Evolutionary conservation across 2,888 invertebrate species (phyloP).

Genomic region (Galeruca laticollis): DNA sequence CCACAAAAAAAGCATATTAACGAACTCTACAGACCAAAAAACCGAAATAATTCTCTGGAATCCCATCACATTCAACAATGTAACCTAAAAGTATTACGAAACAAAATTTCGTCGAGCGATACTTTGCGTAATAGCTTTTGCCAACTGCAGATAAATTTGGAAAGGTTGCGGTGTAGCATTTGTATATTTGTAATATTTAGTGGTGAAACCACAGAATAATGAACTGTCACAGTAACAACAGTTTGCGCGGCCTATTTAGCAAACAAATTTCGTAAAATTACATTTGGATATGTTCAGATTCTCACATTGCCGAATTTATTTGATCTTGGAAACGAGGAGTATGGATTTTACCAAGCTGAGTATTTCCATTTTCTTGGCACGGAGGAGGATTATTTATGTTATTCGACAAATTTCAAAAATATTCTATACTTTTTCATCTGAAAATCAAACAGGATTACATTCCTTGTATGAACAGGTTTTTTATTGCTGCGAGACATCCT

Average conservation of each 20-base stretch:
- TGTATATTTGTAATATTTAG: conserved; percentile 30
- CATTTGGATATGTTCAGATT: not conserved
- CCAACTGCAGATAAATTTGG: conserved; percentile 29
- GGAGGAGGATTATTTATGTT: no score
- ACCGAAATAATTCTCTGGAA: not conserved
- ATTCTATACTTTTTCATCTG: no score
- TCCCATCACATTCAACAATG: not conserved
- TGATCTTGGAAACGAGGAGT: conserved; percentile 5
- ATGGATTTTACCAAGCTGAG: no score
- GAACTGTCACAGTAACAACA: conserved; percentile 30
- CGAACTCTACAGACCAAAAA: no score
- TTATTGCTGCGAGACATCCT: no score
- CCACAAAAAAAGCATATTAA: no score
- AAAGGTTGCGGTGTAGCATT: conserved; percentile 34
- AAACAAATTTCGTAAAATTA: conserved; percentile 17
- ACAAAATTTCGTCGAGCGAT: not conserved
- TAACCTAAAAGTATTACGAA: not conserved
- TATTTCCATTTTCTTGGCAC: no score
- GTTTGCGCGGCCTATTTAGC: not conserved
- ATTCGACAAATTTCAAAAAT: no score
- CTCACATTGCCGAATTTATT: not conserved
- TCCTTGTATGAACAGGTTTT: no score
- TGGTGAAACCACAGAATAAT: conserved; percentile 28
- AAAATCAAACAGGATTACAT: no score
- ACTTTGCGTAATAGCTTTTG: conserved; percentile 2